These are phyloP conservation scores for Allobates femoralis DNA, from an alignment of 2,797 vertebrate genomes.

Conservation along the genomic window DNA sequence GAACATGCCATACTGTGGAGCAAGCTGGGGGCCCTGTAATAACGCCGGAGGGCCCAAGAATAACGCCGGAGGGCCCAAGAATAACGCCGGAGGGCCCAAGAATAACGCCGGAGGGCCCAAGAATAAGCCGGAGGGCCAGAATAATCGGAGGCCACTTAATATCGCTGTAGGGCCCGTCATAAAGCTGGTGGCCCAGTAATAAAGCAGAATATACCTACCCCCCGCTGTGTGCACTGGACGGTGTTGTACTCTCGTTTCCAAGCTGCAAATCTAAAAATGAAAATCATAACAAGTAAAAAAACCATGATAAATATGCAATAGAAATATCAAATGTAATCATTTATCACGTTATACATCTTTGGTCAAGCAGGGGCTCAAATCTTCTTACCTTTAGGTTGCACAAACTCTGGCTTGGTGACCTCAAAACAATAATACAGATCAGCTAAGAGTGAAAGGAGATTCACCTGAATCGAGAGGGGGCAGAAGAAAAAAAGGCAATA, in stretches of 20 bases:
- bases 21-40: no score
- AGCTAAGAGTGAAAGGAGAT: slow-evolving; percentile 84
- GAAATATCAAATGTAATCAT: no score
- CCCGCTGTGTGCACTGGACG: slow-evolving; percentile 47
- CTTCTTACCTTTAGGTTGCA: slow-evolving; percentile 78
- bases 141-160: no score
- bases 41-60: no score
- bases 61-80: no score
- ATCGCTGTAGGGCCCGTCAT: no score
- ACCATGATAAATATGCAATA: neutral
- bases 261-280: slow-evolving; percentile 1
- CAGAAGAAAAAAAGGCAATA: neutral
- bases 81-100: no score
- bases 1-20: neutral
- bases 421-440: slow-evolving; percentile 91
- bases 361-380: neutral
- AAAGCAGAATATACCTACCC: slow-evolving; percentile 49
- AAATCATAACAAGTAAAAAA: neutral
- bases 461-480: slow-evolving; percentile 70
- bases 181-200: no score
- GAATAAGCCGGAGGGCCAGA: no score
- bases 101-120: no score
- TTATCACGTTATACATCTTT: neutral
- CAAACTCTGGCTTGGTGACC: slow-evolving; percentile 86
- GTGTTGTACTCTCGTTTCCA: slow-evolving; percentile 38